Base-by-base conservation (phyloP, 2,113 vertebrate genomes). In the Dipodomys merriami region DNA sequence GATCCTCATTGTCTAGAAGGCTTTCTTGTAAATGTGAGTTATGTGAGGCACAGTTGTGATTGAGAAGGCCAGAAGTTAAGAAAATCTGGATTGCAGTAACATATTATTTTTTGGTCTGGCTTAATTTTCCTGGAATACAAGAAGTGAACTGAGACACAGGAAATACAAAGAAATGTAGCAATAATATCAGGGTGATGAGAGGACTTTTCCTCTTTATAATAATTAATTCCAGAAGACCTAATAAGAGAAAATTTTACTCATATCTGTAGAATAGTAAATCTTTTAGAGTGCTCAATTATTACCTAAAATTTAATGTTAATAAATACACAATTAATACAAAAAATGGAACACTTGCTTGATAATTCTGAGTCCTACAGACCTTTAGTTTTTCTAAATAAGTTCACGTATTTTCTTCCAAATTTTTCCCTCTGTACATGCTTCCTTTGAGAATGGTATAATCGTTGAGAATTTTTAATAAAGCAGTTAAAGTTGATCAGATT, bases 381-480 rank as follows among this genome's bases (percentile, higher is more conserved):
- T 69, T 74, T 18, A 33, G 29, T 76, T 60, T 86, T 22, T 44
- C 44, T 74, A 74, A 95, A 78, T 12, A 60, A 87, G 3, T 33
- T 89, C 7, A 39, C 65, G 85, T 62, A 33, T 72, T 91, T 92
- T 91, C 64, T 49, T 83, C 4, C 12, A 49, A 35, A 29, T 57
- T 44, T 68, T 89, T 92, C 82, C 30, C 39, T 78, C 81, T 53
- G 69, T 92, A 57, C 49, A 18, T 60, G 8, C 27, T 30, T 92
- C 81, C 65, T 13, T 30, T 44, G 25, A 85, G 79, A 53, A 85
- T 82, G 91, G 46, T 94, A 69, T 85, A 83, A 94, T 96, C 39
- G 90, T 25, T 76, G 22, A 81, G 94, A 91, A 90, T 81, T 96
- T 39, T 96, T 97, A 97, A 96, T 72, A 97, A 96, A 78, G 46